Conservation (phyloP, 1,140 invertebrate species). For the Spodoptera frugiperda region DNA sequence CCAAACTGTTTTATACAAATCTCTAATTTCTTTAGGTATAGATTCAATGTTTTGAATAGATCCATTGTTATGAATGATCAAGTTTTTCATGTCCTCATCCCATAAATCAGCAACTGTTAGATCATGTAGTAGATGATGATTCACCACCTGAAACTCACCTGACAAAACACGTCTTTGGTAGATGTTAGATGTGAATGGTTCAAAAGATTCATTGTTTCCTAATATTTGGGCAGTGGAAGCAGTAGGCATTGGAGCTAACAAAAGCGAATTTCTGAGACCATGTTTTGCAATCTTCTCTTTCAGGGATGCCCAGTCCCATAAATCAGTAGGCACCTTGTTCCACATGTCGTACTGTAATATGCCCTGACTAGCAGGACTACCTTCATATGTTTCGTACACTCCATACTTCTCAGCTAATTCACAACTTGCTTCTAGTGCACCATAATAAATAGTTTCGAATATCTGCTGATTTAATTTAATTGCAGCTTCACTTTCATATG, state of each 20-base stretch:
- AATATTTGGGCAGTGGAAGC: constrained; percentile 99
- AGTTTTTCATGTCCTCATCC: constrained; percentile 98
- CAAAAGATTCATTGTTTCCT: constrained; percentile 99
- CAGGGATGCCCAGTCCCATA: constrained; percentile 96
- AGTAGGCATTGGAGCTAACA: constrained; percentile 99
- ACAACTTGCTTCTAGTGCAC: constrained; percentile 98
- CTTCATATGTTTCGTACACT: constrained; percentile 96
- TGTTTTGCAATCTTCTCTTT: constrained; percentile 95
- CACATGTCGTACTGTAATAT: constrained; percentile 99
- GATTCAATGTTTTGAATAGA: constrained; percentile 96
- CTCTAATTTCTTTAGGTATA: constrained; percentile 96
- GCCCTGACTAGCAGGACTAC: constrained; percentile 97
- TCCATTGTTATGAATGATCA: constrained; percentile 96
- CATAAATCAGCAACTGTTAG: constrained; percentile 96
- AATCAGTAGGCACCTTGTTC: constrained; percentile 93
- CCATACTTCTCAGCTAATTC: constrained; percentile 96
- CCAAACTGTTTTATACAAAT: constrained; percentile 99
- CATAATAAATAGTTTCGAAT: constrained; percentile 99
- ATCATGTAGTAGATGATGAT: constrained; percentile 98
- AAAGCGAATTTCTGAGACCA: constrained; percentile 97
- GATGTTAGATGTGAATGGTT: constrained; percentile 99
- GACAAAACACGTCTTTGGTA: constrained; percentile 97
- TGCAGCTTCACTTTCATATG: constrained; percentile 96
- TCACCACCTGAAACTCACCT: constrained; percentile 96
- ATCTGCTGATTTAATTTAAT: constrained; percentile 97